Conservation (phyloP, 2,888 invertebrate genomes). For the Tipula unca region DNA sequence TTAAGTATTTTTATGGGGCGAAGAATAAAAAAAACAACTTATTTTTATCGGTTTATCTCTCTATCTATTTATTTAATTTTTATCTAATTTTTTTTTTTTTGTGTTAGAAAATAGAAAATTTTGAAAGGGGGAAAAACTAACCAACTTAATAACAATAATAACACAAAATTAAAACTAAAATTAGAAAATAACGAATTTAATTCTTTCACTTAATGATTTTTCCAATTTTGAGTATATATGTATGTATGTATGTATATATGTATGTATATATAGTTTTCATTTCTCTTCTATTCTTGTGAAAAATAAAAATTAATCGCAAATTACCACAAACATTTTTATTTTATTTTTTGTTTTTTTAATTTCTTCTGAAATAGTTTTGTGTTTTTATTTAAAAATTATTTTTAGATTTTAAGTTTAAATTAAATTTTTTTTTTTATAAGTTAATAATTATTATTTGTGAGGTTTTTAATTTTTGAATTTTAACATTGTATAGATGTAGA, state of each 20-base stretch:
- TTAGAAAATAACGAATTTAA: constrained; percentile 14
- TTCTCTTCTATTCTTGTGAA: neutral
- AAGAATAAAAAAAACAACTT: neutral
- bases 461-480: neutral
- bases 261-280: neutral
- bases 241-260: neutral
- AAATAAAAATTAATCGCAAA: constrained; percentile 8
- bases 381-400: neutral
- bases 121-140: neutral
- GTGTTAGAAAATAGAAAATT: neutral
- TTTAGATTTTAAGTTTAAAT: neutral
- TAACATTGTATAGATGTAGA: neutral
- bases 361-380: constrained; percentile 1
- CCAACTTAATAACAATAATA: neutral
- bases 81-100: neutral
- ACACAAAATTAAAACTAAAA: neutral
- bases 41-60: neutral
- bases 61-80: neutral
- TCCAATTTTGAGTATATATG: neutral
- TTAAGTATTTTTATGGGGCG: constrained; percentile 4
- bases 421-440: neutral
- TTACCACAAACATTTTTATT: neutral
- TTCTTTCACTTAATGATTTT: neutral
- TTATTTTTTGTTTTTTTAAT: neutral
- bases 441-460: neutral